Base-by-base conservation (phyloP, 2,888 invertebrate species). In the Conistra vaccinii region DNA sequence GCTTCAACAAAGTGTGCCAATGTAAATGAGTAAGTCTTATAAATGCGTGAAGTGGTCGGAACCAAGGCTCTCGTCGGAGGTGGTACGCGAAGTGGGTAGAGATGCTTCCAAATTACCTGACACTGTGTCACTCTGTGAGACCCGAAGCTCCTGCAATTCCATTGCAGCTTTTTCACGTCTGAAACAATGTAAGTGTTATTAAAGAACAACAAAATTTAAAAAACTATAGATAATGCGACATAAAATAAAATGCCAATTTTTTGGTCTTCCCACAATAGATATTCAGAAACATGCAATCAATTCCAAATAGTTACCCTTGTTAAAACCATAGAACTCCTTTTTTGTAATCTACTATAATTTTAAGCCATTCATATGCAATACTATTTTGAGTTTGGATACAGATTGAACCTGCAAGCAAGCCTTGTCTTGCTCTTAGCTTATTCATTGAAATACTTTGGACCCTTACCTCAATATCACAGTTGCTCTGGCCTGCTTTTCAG, bases 401-500 rank as follows among this genome's bases (percentile, higher is more conserved):
- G 29, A 39, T 5, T 12, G 3, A 23, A 53, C 23, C 14, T 17
- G 23, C 20, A 14, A 35, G 23, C 20, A 14, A 35, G 2, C 20
- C 57, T 29, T 20, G 9, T 20, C 3, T 29, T 20, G 29, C 29
- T 48, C 7, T 53, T 74, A 2, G 14, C 35, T 35, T 65, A 45
- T 29, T 12, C 2, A 48, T 26, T 32, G 0, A 32, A 17, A 35
- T 35, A 51, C 10, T 55, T 45, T 35, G 10, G n/a, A 91, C 91
- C 85, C 91, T 93, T 90, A 97, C 97, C 97, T 97, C 91, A 97
- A 95, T 93, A 97, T 97, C 90, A 98, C 98, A 91, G 97, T 98
- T 87, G 98, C 98, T 89, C 98, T 97, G 85, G 98, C 97, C 92
- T 97, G 97, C 91, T 97, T 97, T 92, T 98, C 98, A 83, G 98